These are phyloP conservation scores for Neogale vison DNA, from an alignment of 2,113 vertebrate genomes.

Conservation along the genomic window DNA sequence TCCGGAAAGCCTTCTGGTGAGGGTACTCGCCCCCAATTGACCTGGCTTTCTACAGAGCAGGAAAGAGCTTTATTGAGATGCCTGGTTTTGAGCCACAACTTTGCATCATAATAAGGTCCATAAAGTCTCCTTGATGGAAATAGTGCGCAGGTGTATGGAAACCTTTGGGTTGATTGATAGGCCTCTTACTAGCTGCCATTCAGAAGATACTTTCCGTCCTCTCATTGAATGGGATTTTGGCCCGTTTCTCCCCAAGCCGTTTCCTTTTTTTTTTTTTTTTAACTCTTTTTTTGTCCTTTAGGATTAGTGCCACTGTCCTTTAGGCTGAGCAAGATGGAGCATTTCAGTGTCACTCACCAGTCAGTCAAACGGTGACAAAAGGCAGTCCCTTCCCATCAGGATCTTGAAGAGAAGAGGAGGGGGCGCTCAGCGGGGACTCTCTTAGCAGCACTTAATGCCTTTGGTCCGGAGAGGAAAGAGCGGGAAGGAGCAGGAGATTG, in stretches of 20 bases:
- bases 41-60: neutral
- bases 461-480: constrained; percentile 25
- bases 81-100: neutral
- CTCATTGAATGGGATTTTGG: neutral
- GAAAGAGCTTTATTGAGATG: neutral
- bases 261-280: constrained; percentile 22
- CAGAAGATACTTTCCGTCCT: neutral
- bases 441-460: constrained; percentile 8
- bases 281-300: neutral
- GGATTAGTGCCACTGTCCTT: constrained; percentile 44
- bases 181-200: constrained; percentile 46
- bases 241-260: neutral
- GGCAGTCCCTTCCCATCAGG: constrained; percentile 38
- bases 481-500: constrained; percentile 64
- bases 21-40: neutral
- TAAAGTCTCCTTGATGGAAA: neutral
- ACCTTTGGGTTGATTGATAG: constrained; percentile 10
- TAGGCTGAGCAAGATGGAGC: constrained; percentile 23
- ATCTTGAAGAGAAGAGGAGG: neutral
- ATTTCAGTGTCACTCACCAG: constrained; percentile 63
- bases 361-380: constrained; percentile 68
- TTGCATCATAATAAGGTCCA: constrained; percentile 50
- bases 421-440: neutral
- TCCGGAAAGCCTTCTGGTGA: constrained; percentile 13
- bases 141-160: neutral